Evolutionary conservation across 2,797 vertebrate species (phyloP), one percentile per base, ranked within the genome.

Genomic region (Apogon hyalosoma): DNA sequence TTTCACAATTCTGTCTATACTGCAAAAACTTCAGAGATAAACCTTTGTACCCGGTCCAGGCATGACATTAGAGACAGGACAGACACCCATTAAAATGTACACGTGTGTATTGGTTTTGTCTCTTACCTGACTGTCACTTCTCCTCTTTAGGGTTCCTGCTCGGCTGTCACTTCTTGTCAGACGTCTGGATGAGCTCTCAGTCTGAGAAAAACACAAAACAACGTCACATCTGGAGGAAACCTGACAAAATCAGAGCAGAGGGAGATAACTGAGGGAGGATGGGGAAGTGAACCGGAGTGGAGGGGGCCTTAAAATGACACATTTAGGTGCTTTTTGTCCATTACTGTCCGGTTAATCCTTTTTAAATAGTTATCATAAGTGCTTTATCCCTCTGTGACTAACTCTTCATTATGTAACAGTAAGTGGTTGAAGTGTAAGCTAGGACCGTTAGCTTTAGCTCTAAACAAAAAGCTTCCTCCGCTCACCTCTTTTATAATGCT

Each of bases 401-500:
- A 21, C 19, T 28, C 24, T 6, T 3, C 0, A 3, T 12, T 14
- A 11, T 4, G 5, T 11, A 2, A 14, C 2, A 6, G 9, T 48
- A 31, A 11, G 1, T 15, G 4, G 28, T 13, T 50, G 2, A 5
- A 28, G 24, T 28, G 24, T 28, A 5, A 28, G 24, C 24, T 28
- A 4, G 24, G 24, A 6, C 24, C 24, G 4, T 57, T 41, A 53
- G 47, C 24, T 28, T 28, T 28, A 28, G 24, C 52, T 46, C 6
- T 2, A 1, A 33, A 64, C 63, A 51, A 59, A 31, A 6, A n/a
- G 57, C 76, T 76, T 85, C 55, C 6, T 18, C 10, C 6, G 11
- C 87, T 81, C 68, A 94, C 94, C 93, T 95, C 94, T 48, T 84
- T 87, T 7, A 94, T 94, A 0, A 95, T 87, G 80, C 83, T 91